phyloP scores from a whole-genome alignment of 2,113 vertebrate species.

The Thamnophis sirtalis region DNA sequence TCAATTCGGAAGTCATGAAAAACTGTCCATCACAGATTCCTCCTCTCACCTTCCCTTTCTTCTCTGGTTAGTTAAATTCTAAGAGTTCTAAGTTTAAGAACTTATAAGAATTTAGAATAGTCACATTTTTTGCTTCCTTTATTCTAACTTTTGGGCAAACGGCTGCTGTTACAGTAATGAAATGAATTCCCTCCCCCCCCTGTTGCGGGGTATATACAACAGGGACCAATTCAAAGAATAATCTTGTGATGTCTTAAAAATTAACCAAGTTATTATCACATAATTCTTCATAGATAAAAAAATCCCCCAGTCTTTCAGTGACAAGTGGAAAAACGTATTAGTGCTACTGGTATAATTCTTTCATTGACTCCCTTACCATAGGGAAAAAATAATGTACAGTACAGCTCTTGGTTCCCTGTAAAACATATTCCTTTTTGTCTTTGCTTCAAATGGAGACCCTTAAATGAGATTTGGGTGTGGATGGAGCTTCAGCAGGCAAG shows the following conservation, averaged over 20 bases:
- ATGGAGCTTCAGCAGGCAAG: background rate
- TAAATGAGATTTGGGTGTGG: background rate
- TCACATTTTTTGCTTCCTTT: background rate
- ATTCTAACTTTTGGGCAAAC: background rate
- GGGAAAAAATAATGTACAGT: background rate
- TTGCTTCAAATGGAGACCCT: background rate
- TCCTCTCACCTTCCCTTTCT: background rate
- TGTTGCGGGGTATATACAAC: background rate
- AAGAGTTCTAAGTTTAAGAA: background rate
- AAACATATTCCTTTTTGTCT: background rate
- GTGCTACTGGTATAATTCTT: background rate
- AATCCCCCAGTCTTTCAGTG: background rate
- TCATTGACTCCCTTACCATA: background rate
- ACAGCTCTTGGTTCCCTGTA: background rate
- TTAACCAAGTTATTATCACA: background rate
- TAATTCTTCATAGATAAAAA: background rate
- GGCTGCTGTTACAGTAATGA: background rate
- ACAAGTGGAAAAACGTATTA: background rate
- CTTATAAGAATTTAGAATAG: background rate
- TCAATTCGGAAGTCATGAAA: background rate
- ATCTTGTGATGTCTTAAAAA: background rate
- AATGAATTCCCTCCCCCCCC: background rate
- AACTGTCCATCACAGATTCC: background rate
- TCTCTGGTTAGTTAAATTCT: background rate
- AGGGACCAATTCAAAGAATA: background rate